Conservation (phyloP, 2,888 invertebrate species). For the Druceiella hillmani region DNA sequence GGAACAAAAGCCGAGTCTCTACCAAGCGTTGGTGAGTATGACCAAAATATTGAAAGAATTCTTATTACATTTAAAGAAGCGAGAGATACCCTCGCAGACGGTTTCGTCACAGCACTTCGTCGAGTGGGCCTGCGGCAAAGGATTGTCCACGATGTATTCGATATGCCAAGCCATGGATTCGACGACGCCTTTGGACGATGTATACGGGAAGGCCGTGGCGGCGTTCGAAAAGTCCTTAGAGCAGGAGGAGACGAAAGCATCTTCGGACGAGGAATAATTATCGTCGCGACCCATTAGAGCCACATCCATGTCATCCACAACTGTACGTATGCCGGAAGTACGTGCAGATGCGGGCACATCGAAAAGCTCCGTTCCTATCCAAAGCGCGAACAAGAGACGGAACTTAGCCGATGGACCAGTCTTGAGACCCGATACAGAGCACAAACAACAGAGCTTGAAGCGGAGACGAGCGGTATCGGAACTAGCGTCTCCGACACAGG, state of each 20-base stretch:
- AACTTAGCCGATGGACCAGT: no score
- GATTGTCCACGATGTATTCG: conserved; percentile 15
- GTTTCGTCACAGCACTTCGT: conserved; percentile 12
- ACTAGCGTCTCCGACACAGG: no score
- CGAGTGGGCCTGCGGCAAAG: conserved; percentile 11
- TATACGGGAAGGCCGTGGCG: conserved; percentile 8
- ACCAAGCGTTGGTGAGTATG: no score
- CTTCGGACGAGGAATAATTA: conserved; percentile 10
- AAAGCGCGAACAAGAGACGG: no score
- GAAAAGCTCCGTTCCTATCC: neutral
- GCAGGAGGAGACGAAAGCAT: no score
- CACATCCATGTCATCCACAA: conserved; percentile 12
- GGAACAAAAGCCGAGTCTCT: no score
- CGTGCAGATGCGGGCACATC: conserved; percentile 11
- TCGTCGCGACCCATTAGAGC: conserved; percentile 11
- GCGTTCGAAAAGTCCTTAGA: no score
- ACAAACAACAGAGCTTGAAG: no score
- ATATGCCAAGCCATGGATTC: conserved; percentile 10
- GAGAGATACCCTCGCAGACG: conserved; percentile 4
- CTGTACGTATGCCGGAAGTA: conserved; percentile 11
- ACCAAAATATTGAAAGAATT: conserved; percentile 7
- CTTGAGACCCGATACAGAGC: no score
- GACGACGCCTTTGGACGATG: conserved; percentile 6
- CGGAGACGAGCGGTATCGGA: no score
- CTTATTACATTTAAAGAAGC: conserved; percentile 9